Conservation (phyloP, 2,113 vertebrate species). For the Anas platyrhynchos region DNA sequence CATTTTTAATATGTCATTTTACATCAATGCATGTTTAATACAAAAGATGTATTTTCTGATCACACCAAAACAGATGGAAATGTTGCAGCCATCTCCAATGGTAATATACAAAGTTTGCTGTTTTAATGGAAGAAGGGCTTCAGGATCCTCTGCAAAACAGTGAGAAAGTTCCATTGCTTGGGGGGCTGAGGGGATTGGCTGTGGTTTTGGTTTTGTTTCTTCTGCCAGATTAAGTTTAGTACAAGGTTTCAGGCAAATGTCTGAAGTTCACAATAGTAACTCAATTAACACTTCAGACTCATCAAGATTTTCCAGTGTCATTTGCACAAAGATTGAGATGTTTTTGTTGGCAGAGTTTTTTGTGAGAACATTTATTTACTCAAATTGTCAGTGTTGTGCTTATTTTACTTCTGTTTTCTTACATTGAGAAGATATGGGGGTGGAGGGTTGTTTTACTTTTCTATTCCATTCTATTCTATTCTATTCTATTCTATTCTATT, state of each 20-base stretch:
- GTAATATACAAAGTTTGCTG: rapidly evolving
- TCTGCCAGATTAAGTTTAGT: not conserved
- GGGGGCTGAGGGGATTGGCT: rapidly evolving
- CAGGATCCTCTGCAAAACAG: not conserved
- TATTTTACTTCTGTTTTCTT: not conserved
- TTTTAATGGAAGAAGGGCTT: not conserved
- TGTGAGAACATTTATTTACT: not conserved
- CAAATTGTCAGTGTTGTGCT: not conserved
- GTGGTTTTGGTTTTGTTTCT: not conserved
- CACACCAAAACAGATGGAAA: not conserved
- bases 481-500: too few species aligned
- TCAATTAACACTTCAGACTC: not conserved
- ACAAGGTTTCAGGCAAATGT: not conserved
- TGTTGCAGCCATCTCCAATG: rapidly evolving
- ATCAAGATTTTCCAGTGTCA: not conserved
- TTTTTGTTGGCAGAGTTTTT: not conserved
- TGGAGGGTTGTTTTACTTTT: too few species aligned
- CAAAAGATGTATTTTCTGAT: not conserved
- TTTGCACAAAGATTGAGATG: not conserved
- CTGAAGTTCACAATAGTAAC: not conserved
- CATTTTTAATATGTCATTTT: not conserved
- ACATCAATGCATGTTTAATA: too few species aligned
- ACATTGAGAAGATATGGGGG: not conserved
- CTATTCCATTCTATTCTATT: too few species aligned
- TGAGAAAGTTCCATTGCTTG: rapidly evolving